Evolutionary conservation across 2,113 vertebrate genomes (phyloP), one percentile per base, ranked within the genome.

Genomic region (Ariopsis seemanni): DNA sequence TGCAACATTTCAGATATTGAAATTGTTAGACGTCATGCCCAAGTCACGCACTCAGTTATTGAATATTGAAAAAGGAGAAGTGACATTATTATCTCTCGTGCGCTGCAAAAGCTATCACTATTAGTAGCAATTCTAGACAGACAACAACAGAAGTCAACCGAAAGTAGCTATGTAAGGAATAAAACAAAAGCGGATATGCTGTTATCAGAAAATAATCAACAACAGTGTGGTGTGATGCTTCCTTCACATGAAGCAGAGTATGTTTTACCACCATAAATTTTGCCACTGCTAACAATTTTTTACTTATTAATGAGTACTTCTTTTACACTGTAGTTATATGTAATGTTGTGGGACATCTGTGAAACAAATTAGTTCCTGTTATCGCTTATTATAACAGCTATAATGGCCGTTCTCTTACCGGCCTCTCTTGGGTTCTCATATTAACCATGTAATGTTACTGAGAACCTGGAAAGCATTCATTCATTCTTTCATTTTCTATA

Each of bases 11-110:
- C 25, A 50, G 71, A 55, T 30, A 18, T 79, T 78, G 34, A 50
- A 52, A 7, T 18, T 65, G 9, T n/a, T 75, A 30, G 65, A 11
- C 1, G 53, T 62, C 10, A n/a, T 85, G 48, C 11, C 65, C 11
- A 65, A 58, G 72, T 48, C 42, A 22, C 42, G 27, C 67, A 15
- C 57, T 58, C 63, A 11, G 63, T n/a, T 65, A 25, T 65, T 65
- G 25, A 25, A n/a, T 27, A 65, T 11, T 65, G 25, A 65, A 25
- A 65, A 65, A 65, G 63, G 69, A 81, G 53, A 63, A 85, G 62
- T 74, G 81, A 82, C 77, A 88, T 85, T 89, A 74, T 88, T 88
- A 90, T 75, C 88, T 74, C 63, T 65, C 69, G 77, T 72, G 84
- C 74, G 81, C 83, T 65, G n/a, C 25, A 65, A 65, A 65, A 65